Evolutionary conservation across 2,888 invertebrate genomes (phyloP), one percentile per base, ranked within the genome.

Genomic region (Microctonus aethiopoides): DNA sequence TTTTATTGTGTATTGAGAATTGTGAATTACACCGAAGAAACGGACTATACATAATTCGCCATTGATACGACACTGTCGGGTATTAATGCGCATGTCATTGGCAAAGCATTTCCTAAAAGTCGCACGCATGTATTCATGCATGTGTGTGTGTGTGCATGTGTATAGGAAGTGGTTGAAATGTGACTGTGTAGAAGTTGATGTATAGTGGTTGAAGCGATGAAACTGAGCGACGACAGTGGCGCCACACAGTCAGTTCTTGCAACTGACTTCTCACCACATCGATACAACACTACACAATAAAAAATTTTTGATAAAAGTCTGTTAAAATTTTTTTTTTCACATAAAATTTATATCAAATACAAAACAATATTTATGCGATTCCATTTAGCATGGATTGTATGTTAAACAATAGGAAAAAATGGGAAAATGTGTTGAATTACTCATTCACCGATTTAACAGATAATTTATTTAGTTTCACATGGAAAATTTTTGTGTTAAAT

Each of bases 211-310:
- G 46, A 7, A 16, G 16, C 46, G n/a, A 62, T 62, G 41, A 51
- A 20, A 62, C 54, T 39, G 39, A 41, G 60, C 24, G 64, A 39
- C 72, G 70, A 73, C 36, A 26, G 71, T 75, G 73, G 76, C 76
- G 76, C 74, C 76, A 67, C 57, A 32, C 67, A 63, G 65, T 51
- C 4, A 64, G 67, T 34, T 32, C 34, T 22, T 34, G 20, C 16
- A 34, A n/a, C 63, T 70, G 70, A 72, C 72, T 67, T 67, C 59
- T 51, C 67, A 29, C 13, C 67, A 20, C 56, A 22, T 60, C 36
- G 9, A 57, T 16, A 61, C 61, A 51, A 56, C 65, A 56, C 62
- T 57, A 59, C 52, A n/a, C n/a, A n/a, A n/a, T n/a, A n/a, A n/a
- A n/a, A n/a, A n/a, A n/a, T n/a, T n/a, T n/a, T n/a, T n/a, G n/a